phyloP scores from a whole-genome alignment of 1,140 invertebrate species.

The Palaemon carinicauda region DNA sequence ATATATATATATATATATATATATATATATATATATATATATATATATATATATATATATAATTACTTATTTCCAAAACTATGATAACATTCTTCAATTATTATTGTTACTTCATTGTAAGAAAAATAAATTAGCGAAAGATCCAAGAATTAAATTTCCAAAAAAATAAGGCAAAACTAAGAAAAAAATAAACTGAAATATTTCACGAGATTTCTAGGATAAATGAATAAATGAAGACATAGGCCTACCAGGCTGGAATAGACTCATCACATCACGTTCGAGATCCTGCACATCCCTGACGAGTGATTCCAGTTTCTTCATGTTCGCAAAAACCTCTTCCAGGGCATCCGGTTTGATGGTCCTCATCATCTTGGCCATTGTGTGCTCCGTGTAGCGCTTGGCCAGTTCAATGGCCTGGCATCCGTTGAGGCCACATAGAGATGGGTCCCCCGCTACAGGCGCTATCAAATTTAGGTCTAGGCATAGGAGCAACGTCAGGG shows the following conservation, averaged over 20 bases:
- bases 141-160: too few relatives aligned
- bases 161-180: neutral
- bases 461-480: too few relatives aligned
- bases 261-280: slow-evolving; percentile 39
- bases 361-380: slow-evolving; percentile 54
- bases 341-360: slow-evolving; percentile 57
- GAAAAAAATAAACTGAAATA: neutral
- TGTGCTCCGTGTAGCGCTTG: slow-evolving; percentile 50
- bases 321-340: slow-evolving; percentile 54
- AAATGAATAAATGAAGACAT: too few relatives aligned
- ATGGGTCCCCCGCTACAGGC: neutral
- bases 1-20: too few relatives aligned
- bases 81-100: too few relatives aligned
- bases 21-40: too few relatives aligned
- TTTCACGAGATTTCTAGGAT: neutral
- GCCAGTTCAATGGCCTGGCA: slow-evolving; percentile 56
- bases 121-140: too few relatives aligned
- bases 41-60: too few relatives aligned
- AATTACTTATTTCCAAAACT: neutral
- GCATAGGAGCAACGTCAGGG: too few relatives aligned
- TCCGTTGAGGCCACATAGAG: slow-evolving; percentile 51
- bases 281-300: slow-evolving; percentile 47
- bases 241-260: slow-evolving; percentile 53
- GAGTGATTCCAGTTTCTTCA: slow-evolving; percentile 45
- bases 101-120: too few relatives aligned